These are phyloP conservation scores for Pocillopora meandrina DNA, from an alignment of 92 coral and sea anemone species.

Conservation along the genomic window DNA sequence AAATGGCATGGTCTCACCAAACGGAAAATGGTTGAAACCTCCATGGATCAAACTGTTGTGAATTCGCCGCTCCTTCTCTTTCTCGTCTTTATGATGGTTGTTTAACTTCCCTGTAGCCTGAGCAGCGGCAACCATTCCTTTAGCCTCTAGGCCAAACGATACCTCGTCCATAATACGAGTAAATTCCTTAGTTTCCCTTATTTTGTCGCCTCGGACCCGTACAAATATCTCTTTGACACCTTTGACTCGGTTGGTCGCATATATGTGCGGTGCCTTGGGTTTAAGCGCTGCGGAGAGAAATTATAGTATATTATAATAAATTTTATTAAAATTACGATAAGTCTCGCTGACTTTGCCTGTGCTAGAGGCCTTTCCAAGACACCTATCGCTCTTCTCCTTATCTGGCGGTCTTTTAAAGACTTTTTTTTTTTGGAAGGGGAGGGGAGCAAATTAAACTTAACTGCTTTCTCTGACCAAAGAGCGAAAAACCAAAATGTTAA, in stretches of 20 bases:
- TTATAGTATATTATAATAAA: too few relatives aligned
- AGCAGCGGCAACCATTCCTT: not conserved
- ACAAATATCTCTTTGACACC: not conserved
- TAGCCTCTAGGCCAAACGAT: not conserved
- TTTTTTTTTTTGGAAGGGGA: too few relatives aligned
- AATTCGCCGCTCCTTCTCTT: not conserved
- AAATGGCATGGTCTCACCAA: not conserved
- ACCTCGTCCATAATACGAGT: not conserved
- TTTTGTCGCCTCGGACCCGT: not conserved
- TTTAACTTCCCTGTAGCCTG: not conserved
- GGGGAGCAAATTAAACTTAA: too few relatives aligned
- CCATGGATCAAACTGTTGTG: not conserved
- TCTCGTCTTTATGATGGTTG: not conserved
- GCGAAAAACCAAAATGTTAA: too few relatives aligned
- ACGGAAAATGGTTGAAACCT: not conserved
- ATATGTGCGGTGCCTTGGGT: not conserved
- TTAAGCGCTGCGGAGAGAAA: not conserved
- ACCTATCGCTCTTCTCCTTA: too few relatives aligned
- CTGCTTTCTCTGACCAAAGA: too few relatives aligned
- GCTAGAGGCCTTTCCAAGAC: too few relatives aligned
- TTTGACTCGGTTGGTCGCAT: not conserved
- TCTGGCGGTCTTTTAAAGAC: too few relatives aligned
- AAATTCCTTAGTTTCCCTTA: not conserved
- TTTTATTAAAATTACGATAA: too few relatives aligned
- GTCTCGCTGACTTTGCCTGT: too few relatives aligned